Evolutionary conservation across 1,140 invertebrate species (phyloP), one percentile per base, ranked within the genome.

Genomic region (Macrostomum lignano): DNA sequence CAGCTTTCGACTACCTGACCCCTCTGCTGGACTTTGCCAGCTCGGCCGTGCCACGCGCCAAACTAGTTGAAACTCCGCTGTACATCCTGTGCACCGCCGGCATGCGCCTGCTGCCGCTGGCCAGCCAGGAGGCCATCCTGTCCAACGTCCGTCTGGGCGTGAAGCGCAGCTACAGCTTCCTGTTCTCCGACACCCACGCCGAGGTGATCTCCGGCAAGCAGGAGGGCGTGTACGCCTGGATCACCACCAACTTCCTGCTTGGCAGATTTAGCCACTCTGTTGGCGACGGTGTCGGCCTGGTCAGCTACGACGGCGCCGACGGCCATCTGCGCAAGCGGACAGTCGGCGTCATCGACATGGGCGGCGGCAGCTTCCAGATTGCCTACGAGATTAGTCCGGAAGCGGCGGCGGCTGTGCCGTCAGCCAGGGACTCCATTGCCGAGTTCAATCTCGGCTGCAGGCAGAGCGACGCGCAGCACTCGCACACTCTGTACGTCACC

Each of bases 161-260:
- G 19, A 49, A 55, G 2, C 43, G 51, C 36, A 38, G 58, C 15
- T 63, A 50, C 41, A 40, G 47, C 23, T 62, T 66, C 43, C 44
- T 54, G 20, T 54, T 67, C 24, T 39, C 60, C 5, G 48, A 57
- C 21, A 52, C 54, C 33, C 53, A 65, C 39, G 59, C 62, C 38
- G 54, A 63, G 42, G 56, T 67, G 1, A 67, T 66, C 20, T 51
- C 53, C 37, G 64, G 64, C 3, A 62, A 63, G 46, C 52, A 60
- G 43, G 64, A 66, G 46, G 64, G 63, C 1, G 57, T 67, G 11
- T 66, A 65, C 47, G 60, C 58, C 9, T 66, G 64, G 64, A 62
- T 65, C 26, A 58, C 65, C 22, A 54, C 62, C 17, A 66, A 66
- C 40, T 66, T 64, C 43, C 47, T 58, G 17, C 44, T 65, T 2